Conservation (phyloP, 2,888 invertebrate genomes). For the Morpho achilles region DNA sequence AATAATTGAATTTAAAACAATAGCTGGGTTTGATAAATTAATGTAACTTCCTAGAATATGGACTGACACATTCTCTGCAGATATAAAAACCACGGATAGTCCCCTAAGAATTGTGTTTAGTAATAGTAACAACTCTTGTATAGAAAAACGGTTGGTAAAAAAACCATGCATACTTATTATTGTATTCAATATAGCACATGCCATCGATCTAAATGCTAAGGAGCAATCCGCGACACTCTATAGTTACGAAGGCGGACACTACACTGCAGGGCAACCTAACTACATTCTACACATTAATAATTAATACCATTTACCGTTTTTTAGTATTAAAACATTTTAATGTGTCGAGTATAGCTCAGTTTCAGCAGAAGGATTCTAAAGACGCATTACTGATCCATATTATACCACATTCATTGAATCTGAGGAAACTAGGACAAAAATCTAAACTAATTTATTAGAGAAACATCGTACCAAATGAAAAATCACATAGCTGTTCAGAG, state of each 20-base stretch:
- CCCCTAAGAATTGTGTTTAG: no score
- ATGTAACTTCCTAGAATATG: no score
- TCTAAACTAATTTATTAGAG: conserved; percentile 53
- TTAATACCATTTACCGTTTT: background rate
- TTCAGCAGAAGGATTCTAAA: conserved; percentile 60
- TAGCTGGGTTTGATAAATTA: no score
- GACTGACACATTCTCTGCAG: no score
- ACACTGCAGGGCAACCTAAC: conserved; percentile 55
- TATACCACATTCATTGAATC: conserved; percentile 69
- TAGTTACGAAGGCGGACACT: conserved; percentile 69
- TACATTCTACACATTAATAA: conserved; percentile 40
- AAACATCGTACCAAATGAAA: conserved; percentile 35
- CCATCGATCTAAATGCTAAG: conserved; percentile 68
- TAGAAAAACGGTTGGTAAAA: no score
- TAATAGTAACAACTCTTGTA: no score
- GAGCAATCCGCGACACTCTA: conserved; percentile 68
- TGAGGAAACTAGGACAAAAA: conserved; percentile 60
- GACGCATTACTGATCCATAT: conserved; percentile 70
- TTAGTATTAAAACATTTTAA: background rate
- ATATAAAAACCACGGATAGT: no score
- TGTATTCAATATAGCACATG: conserved; percentile 53
- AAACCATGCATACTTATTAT: conserved; percentile 28
- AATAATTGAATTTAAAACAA: no score
- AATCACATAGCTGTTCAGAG: conserved; percentile 50
- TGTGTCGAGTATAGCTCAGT: conserved; percentile 52